phyloP scores from a whole-genome alignment of 2,888 invertebrate species.

The Itoplectis maculator region DNA sequence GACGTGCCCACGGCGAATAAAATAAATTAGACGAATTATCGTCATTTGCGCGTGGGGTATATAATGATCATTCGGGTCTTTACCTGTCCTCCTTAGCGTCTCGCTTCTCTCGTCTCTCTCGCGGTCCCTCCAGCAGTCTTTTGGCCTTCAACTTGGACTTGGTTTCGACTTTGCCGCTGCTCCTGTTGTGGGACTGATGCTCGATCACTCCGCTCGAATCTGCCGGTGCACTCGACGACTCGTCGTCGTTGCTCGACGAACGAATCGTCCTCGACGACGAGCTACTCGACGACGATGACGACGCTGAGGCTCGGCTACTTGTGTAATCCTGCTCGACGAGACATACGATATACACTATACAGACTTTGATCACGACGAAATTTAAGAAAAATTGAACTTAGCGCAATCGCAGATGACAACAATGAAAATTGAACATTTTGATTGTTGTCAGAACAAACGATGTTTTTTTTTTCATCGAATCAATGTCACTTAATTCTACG shows the following conservation, averaged over 20 bases:
- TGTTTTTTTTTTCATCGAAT: not conserved
- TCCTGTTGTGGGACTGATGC: slow-evolving; percentile 74
- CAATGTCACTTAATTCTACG: not conserved
- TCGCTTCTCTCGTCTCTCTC: slow-evolving; percentile 78
- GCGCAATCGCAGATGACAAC: not conserved
- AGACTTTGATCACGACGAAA: not conserved
- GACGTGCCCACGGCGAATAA: slow-evolving; percentile 27
- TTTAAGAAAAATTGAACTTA: not conserved
- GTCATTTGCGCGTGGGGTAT: not conserved
- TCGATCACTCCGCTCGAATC: slow-evolving; percentile 77
- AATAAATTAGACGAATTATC: slow-evolving; percentile 31
- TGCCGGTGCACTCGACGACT: slow-evolving; percentile 75
- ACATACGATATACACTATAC: slow-evolving; percentile 20
- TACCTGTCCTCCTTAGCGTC: slow-evolving; percentile 78
- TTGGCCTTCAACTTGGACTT: slow-evolving; percentile 80
- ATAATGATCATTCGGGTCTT: slow-evolving; percentile 24
- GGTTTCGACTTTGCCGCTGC: slow-evolving; percentile 74
- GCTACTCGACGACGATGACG: slow-evolving; percentile 75
- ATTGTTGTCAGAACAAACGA: too few species aligned
- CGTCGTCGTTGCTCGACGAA: slow-evolving; percentile 74
- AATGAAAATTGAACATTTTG: too few species aligned
- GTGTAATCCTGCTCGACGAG: slow-evolving; percentile 80
- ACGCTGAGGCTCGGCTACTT: slow-evolving; percentile 80
- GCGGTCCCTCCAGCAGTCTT: slow-evolving; percentile 77
- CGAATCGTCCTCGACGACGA: slow-evolving; percentile 65